A percentile compares a stretch with the other conserved stretches of the same genome.
Conservation (phyloP, 1,140 invertebrate species). For the Megalonaias nervosa region DNA sequence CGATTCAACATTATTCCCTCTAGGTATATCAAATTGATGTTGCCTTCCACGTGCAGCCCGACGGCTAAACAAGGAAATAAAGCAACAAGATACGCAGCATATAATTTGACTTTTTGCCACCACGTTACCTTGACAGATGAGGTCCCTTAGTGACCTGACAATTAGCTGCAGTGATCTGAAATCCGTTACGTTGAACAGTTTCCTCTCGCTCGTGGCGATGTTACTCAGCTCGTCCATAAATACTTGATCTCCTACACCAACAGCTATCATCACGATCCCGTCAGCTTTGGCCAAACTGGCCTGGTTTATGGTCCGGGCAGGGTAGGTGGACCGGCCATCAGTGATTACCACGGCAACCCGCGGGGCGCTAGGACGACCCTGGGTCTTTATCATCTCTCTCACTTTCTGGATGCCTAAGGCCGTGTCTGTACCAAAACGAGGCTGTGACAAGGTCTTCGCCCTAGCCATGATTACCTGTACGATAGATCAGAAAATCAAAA, state of each 20-base stretch:
- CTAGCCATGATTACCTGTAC: neutral
- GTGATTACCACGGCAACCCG: constrained; percentile 51
- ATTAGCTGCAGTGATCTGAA: constrained; percentile 43
- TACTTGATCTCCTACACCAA: constrained; percentile 41
- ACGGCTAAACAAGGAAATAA: no score
- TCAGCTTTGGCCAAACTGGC: constrained; percentile 39
- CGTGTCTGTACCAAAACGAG: constrained; percentile 44
- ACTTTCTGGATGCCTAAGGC: constrained; percentile 39
- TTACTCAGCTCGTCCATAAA: constrained; percentile 37
- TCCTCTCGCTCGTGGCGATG: constrained; percentile 38
- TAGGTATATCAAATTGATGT: no score
- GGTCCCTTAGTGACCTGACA: constrained; percentile 36
- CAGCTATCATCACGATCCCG: constrained; percentile 44
- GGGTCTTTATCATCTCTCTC: constrained; percentile 32
- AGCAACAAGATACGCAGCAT: no score
- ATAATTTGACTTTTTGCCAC: no score
- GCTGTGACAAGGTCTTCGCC: constrained; percentile 22
- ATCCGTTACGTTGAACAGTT: constrained; percentile 46
- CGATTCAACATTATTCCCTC: no score
- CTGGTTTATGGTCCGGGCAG: constrained; percentile 39
- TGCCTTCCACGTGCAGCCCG: no score
- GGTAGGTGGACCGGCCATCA: constrained; percentile 47
- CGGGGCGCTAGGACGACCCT: constrained; percentile 28
- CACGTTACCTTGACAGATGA: constrained; percentile 44
- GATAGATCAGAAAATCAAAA: no score